These are phyloP conservation scores for Drosophila tropicalis DNA, from an alignment of 1,140 invertebrate species.

Conservation along the genomic window DNA sequence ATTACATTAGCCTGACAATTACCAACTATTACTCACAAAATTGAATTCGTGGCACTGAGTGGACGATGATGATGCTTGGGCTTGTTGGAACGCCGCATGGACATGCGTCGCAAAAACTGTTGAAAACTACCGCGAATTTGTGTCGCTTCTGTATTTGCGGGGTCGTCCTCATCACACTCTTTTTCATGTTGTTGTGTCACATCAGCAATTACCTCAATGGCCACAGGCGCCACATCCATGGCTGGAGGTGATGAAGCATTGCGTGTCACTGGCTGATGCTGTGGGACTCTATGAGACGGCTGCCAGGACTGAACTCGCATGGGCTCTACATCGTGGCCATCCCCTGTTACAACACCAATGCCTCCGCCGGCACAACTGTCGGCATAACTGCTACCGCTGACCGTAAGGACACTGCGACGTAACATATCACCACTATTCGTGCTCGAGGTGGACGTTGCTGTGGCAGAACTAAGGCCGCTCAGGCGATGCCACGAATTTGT, in stretches of 20 bases:
- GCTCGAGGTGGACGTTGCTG: constrained; percentile 63
- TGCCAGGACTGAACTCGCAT: constrained; percentile 49
- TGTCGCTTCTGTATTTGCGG: not conserved
- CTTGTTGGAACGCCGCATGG: constrained; percentile 75
- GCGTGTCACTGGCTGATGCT: constrained; percentile 64
- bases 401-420: constrained; percentile 62
- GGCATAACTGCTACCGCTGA: constrained; percentile 65
- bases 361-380: constrained; percentile 62
- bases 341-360: constrained; percentile 46
- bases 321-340: constrained; percentile 29
- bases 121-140: constrained; percentile 69
- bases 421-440: constrained; percentile 62
- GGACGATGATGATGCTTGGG: constrained; percentile 66
- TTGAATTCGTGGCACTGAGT: constrained; percentile 72
- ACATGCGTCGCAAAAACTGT: constrained; percentile 80
- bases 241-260: constrained; percentile 75
- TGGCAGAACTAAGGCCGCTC: constrained; percentile 65
- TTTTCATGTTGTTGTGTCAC: not conserved
- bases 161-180: not conserved
- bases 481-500: constrained; percentile 63
- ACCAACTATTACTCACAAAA: constrained; percentile 54
- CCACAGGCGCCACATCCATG: constrained; percentile 38
- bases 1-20: not conserved
- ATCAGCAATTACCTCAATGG: constrained; percentile 17
- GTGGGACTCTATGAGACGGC: constrained; percentile 32